Conservation (phyloP, 2,888 invertebrate species). For the Amorpha juglandis region DNA sequence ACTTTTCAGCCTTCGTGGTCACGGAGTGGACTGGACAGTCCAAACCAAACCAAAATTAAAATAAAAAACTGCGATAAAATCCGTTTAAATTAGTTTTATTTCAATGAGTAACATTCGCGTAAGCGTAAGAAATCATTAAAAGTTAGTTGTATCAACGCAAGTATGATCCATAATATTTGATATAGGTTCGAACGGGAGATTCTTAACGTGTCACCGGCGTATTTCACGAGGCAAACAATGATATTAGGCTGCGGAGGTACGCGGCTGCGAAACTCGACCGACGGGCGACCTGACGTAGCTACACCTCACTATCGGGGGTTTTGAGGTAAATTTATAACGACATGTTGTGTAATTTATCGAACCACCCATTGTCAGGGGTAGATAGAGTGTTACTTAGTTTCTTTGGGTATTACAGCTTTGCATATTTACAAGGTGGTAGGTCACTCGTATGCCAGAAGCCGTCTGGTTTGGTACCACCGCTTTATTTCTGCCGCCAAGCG, state of each 20-base stretch:
- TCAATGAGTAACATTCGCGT: too few relatives aligned
- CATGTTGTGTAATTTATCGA: conserved; percentile 1
- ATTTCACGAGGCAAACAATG: conserved; percentile 9
- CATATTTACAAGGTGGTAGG: too few relatives aligned
- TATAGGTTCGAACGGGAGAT: conserved; percentile 12
- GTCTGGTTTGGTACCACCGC: too few relatives aligned
- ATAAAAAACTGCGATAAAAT: too few relatives aligned
- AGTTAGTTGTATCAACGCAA: conserved; percentile 5
- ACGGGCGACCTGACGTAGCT: background rate
- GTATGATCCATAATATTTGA: conserved; percentile 12
- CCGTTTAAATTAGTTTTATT: too few relatives aligned
- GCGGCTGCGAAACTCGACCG: background rate
- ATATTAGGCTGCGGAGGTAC: background rate
- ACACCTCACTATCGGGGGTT: background rate
- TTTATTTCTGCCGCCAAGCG: too few relatives aligned
- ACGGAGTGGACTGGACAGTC: too few relatives aligned
- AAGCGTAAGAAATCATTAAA: background rate
- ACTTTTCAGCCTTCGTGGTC: too few relatives aligned
- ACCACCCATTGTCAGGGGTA: background rate
- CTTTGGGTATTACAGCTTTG: background rate
- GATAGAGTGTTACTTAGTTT: background rate
- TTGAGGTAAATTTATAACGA: background rate
- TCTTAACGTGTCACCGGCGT: conserved; percentile 10
- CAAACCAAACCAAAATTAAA: too few relatives aligned
- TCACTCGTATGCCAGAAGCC: too few relatives aligned